phyloP scores from a whole-genome alignment of 2,113 vertebrate genomes.

The Progne subis region DNA sequence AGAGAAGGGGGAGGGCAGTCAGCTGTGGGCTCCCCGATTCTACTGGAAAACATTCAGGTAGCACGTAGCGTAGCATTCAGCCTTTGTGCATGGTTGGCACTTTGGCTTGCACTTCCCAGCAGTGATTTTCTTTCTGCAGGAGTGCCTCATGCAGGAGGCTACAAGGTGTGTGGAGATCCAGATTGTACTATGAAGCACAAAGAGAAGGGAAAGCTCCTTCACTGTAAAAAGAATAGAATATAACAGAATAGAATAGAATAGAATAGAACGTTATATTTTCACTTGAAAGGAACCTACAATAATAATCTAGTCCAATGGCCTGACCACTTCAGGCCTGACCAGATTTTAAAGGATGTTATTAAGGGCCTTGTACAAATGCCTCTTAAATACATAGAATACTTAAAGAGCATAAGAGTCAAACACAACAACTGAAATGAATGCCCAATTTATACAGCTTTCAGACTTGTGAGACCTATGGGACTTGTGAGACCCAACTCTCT shows the following conservation, averaged over 20 bases:
- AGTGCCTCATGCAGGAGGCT: neutral
- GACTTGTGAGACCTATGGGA: neutral
- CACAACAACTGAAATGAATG: neutral
- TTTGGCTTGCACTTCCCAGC: neutral
- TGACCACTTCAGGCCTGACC: neutral
- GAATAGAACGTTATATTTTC: neutral
- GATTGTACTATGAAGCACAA: neutral
- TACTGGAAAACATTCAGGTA: neutral
- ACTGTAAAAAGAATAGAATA: neutral
- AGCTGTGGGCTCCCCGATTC: neutral
- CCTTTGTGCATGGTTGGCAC: neutral
- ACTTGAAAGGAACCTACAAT: neutral
- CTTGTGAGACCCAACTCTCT: neutral
- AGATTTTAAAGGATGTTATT: neutral
- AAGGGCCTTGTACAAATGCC: neutral
- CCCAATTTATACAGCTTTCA: neutral
- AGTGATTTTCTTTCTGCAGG: neutral
- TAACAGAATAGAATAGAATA: neutral
- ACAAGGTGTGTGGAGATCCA: neutral
- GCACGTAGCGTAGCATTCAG: neutral
- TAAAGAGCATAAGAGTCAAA: neutral
- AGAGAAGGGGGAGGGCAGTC: neutral
- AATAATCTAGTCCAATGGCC: neutral
- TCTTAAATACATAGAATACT: neutral
- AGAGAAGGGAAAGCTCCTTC: neutral